Evolutionary conservation across 2,797 vertebrate species (phyloP).

Genomic region (Phalanger gymnotis): DNA sequence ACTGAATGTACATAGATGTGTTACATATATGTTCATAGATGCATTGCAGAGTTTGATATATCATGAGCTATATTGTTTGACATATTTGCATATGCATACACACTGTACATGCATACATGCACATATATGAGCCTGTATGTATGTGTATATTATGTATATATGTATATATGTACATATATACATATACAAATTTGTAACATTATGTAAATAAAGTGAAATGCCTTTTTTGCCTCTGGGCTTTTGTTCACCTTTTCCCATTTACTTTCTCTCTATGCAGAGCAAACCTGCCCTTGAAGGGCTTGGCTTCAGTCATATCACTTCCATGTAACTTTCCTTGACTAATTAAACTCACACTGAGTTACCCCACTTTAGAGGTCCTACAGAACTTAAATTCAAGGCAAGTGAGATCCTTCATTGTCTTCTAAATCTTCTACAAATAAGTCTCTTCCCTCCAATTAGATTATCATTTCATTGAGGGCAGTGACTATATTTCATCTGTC

Average conservation of each 20-base stretch:
- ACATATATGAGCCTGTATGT: background rate
- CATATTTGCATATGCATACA: too few species aligned
- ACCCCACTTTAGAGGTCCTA: background rate
- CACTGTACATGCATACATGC: background rate
- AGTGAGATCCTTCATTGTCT: background rate
- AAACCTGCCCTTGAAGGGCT: background rate
- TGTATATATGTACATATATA: background rate
- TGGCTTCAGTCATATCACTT: background rate
- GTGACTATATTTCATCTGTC: background rate
- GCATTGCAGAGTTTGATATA: background rate
- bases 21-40: background rate
- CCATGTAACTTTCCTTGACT: background rate
- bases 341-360: background rate
- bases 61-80: background rate
- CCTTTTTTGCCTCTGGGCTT: background rate
- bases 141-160: too few species aligned
- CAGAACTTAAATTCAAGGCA: background rate
- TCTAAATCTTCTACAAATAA: background rate
- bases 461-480: background rate
- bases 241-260: background rate
- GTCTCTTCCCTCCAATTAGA: background rate
- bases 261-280: background rate
- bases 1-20: background rate
- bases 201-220: background rate
- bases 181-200: background rate